Evolutionary conservation across 2,113 vertebrate species (phyloP), one percentile per base, ranked within the genome.

Genomic region (Peromyscus polionotus): DNA sequence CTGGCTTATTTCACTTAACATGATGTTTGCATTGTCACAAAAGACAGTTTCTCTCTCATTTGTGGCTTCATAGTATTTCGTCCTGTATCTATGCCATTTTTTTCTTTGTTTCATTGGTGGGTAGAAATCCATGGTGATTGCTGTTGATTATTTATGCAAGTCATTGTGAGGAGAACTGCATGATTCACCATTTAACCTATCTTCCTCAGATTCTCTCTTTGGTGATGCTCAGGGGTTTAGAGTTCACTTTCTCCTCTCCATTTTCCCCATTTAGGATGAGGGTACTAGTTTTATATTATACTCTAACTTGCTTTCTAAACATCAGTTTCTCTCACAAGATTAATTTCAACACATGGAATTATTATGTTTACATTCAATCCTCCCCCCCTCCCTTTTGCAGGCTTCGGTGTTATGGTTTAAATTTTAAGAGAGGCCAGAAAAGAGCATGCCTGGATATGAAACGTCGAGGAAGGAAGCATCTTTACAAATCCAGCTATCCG

Each of bases 381-480:
- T 0, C 10, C 8, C 13, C 1, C 54, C n/a, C 5, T 12, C 0
- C 2, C 17, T 36, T 3, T 93, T 90, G 17, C 39, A 48, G 39
- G 22, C 31, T 96, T 96, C 39, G 93, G 9, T 88, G 63, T 19
- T 88, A 28, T 87, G 39, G 39, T 67, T 93, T 89, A 95, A 90
- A 84, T 90, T 33, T 26, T n/a, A 95, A 87, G 48, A 96, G 45
- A 89, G 95, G 13, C 67, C 67, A 92, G 51, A 85, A 80, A 97
- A 88, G 45, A 94, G 67, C 39, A 83, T 3, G 42, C 36, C 31
- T 59, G 45, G 79, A 20, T 73, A 96, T 36, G 2, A 51, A 85
- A 93, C 73, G 45, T 2, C 86, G 26, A 61, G 48, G 81, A 45
- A 95, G 72, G 81, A 5, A 80, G 42, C 19, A 79, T 26, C 45